Percentiles rank a stretch among this genome's conserved stretches.
These are phyloP conservation scores for Eremobia ochroleuca DNA, from an alignment of 2,888 invertebrate species.

Conservation along the genomic window DNA sequence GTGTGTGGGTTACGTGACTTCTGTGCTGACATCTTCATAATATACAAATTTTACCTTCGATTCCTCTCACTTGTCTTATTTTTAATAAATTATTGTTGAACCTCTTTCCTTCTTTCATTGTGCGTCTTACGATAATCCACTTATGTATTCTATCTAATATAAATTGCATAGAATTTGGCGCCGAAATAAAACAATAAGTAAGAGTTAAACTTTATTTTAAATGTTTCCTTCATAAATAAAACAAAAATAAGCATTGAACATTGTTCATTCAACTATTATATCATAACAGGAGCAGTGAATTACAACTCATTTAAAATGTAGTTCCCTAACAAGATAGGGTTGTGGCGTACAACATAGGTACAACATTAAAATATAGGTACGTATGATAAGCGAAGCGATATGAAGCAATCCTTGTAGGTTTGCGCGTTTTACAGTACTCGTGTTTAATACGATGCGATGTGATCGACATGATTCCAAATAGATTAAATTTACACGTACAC, in stretches of 20 bases:
- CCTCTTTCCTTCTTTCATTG: slow-evolving; percentile 36
- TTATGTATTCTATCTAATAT: background rate
- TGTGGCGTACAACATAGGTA: slow-evolving; percentile 48
- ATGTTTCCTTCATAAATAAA: slow-evolving; percentile 84
- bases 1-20: background rate
- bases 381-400: slow-evolving; percentile 43
- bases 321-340: slow-evolving; percentile 51
- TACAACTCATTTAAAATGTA: slow-evolving; percentile 70
- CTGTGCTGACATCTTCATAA: slow-evolving; percentile 11
- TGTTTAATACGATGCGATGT: slow-evolving; percentile 24
- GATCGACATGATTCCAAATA: slow-evolving; percentile 25
- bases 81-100: slow-evolving; percentile 60
- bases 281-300: slow-evolving; percentile 70
- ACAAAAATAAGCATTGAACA: slow-evolving; percentile 85
- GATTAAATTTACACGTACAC: slow-evolving; percentile 42
- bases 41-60: slow-evolving; percentile 6
- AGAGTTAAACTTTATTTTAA: slow-evolving; percentile 75
- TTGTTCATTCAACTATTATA: slow-evolving; percentile 77
- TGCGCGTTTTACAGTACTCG: slow-evolving; percentile 35
- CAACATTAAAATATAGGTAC: slow-evolving; percentile 34
- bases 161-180: slow-evolving; percentile 3
- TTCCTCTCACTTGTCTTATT: slow-evolving; percentile 32
- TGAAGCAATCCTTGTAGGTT: slow-evolving; percentile 36
- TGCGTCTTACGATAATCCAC: background rate
- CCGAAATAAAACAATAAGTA: slow-evolving; percentile 66